A percentile compares a stretch with the other conserved stretches of the same genome.
phyloP scores from a whole-genome alignment of 2,888 invertebrate genomes.

The Drosophila rubida region DNA sequence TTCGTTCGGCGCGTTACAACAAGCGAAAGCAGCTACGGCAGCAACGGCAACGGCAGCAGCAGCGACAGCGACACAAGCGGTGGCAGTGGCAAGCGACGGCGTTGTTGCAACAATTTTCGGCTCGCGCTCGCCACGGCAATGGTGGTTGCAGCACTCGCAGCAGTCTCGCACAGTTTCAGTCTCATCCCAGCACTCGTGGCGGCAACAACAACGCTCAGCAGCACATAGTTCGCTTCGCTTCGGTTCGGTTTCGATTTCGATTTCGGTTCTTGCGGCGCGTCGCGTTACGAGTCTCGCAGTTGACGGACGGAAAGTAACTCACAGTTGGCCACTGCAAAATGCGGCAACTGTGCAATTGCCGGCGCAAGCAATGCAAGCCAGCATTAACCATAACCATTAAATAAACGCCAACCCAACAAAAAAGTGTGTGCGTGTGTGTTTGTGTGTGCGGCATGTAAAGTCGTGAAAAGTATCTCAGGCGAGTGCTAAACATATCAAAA shows the following conservation, averaged over 20 bases:
- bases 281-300: conserved; percentile 28
- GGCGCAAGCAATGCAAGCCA: conserved; percentile 48
- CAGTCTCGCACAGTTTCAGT: conserved; percentile 62
- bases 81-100: conserved; percentile 29
- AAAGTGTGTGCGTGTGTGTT: too few relatives aligned
- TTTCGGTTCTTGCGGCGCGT: conserved; percentile 16
- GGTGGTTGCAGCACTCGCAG: conserved; percentile 50
- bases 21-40: conserved; percentile 37
- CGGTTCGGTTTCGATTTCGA: conserved; percentile 15
- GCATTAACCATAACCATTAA: conserved; percentile 40
- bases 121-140: conserved; percentile 37
- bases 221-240: conserved; percentile 32
- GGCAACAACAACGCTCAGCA: conserved; percentile 69
- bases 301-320: conserved; percentile 32
- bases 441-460: background rate
- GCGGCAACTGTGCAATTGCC: conserved; percentile 65
- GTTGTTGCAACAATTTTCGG: conserved; percentile 48
- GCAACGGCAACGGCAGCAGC: conserved; percentile 5
- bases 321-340: conserved; percentile 52
- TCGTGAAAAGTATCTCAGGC: conserved; percentile 38
- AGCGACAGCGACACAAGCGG: conserved; percentile 5
- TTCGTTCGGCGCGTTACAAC: conserved; percentile 78
- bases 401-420: conserved; percentile 13
- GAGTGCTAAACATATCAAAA: conserved; percentile 60
- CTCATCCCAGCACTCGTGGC: conserved; percentile 79